phyloP scores from a whole-genome alignment of 53 echinoderm and acorn worm genomes.

The Henricia sp. region DNA sequence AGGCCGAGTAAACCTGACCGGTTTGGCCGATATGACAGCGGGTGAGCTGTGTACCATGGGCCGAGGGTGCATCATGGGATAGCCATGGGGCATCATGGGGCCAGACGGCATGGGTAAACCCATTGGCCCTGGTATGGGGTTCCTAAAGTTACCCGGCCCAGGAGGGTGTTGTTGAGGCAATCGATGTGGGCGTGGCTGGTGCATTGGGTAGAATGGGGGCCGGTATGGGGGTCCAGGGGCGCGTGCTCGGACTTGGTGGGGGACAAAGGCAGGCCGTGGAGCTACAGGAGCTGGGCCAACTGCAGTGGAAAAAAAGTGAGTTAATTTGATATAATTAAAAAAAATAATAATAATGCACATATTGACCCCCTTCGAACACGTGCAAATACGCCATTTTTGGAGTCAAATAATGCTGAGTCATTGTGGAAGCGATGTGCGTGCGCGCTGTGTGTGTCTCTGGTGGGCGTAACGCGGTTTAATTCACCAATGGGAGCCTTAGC shows the following conservation, averaged over 20 bases:
- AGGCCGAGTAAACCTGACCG: slow-evolving; percentile 76
- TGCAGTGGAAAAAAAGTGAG: neutral
- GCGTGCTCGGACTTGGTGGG: slow-evolving; percentile 51
- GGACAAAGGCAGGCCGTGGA: slow-evolving; percentile 60
- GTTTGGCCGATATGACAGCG: slow-evolving; percentile 76
- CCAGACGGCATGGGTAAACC: slow-evolving; percentile 25
- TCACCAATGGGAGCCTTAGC: too few relatives aligned
- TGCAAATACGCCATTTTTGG: too few relatives aligned
- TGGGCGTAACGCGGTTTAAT: too few relatives aligned
- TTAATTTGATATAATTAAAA: too few relatives aligned
- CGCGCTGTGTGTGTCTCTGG: too few relatives aligned
- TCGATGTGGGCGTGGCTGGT: neutral
- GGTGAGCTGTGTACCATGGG: slow-evolving; percentile 47
- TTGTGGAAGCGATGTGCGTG: too few relatives aligned
- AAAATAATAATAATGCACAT: too few relatives aligned
- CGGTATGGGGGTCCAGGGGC: slow-evolving; percentile 11
- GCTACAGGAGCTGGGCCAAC: neutral
- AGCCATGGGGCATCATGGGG: slow-evolving; percentile 57
- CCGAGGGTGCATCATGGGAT: slow-evolving; percentile 26
- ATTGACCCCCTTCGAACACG: too few relatives aligned
- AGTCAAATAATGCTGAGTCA: too few relatives aligned
- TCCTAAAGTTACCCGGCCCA: neutral
- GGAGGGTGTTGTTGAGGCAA: neutral
- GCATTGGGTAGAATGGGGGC: slow-evolving; percentile 4
- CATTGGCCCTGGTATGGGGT: slow-evolving; percentile 30